phyloP scores from a whole-genome alignment of 2,888 invertebrate genomes.

The Eumerus sabulonum region DNA sequence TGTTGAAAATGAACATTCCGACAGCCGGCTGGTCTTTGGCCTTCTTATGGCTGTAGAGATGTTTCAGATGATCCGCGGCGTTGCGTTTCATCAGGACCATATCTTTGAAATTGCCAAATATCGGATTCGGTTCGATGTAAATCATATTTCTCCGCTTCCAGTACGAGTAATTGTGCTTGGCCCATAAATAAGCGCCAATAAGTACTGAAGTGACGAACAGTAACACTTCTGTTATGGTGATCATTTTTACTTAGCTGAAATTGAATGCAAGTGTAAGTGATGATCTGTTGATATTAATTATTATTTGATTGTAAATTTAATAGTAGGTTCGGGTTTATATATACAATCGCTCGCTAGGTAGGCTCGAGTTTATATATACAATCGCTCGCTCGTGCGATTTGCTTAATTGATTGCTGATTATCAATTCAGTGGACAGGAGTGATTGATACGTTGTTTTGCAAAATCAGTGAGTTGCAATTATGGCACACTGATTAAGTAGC shows the following conservation, averaged over 20 bases:
- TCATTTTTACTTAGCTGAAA: conserved; percentile 48
- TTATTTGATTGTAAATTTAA: no score
- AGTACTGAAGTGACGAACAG: conserved; percentile 69
- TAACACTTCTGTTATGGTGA: conserved; percentile 71
- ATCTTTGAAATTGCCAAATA: conserved; percentile 78
- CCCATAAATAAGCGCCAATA: conserved; percentile 72
- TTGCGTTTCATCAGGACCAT: conserved; percentile 73
- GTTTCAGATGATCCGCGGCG: conserved; percentile 75
- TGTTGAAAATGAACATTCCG: conserved; percentile 78
- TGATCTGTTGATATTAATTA: no score
- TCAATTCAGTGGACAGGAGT: no score
- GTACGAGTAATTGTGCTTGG: conserved; percentile 76
- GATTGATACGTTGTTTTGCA: no score
- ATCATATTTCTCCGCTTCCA: conserved; percentile 77
- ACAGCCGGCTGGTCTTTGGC: conserved; percentile 73
- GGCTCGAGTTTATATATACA: no score
- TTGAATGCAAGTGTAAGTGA: no score
- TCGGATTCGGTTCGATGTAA: conserved; percentile 75
- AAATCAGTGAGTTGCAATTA: no score
- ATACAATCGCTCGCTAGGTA: no score
- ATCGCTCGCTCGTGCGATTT: no score
- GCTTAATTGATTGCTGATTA: no score
- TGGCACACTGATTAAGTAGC: no score
- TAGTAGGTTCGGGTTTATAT: no score
- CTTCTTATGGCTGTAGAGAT: conserved; percentile 75